Base-by-base conservation (phyloP, 2,797 vertebrate species). In the Scarus forsteni region DNA sequence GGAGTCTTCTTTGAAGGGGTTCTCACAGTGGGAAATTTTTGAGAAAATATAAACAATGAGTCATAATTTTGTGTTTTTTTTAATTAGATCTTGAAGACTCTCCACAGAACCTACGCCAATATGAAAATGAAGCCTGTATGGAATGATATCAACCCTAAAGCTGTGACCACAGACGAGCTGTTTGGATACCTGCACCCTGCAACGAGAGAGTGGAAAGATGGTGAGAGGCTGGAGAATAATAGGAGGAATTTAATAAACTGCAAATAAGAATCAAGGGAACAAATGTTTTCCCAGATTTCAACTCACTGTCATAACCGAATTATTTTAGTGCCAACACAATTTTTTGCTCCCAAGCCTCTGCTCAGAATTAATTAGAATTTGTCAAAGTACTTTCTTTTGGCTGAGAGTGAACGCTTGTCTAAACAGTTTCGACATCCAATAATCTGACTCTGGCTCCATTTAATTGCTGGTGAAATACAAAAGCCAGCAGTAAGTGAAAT, bases 171-270 rank as follows among this genome's bases (percentile, higher is more conserved):
- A 8, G 86, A 92, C 66, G 92, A 96, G 87, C 54, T 94, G 71
- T 94, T 95, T 83, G 92, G 93, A 14, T 96, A 93, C 79, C 88
- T 95, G 85, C 93, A 95, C 80, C 93, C 92, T 60, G 93, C 87
- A 12, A 92, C 93, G 38, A 86, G 94, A 66, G 93, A 96, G 72
- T 91, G 95, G 93, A 94, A 96, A 87, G 92, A 96, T 68, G 95
- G 95, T 96, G 84, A 84, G 85, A 19, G 34, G 15, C 7, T 53
- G n/a, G 11, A 55, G 49, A 27, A 53, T 48, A 68, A 36, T 44
- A 49, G 10, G 8, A 10, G 14, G 6, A 67, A 48, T 74, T 67
- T 46, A 58, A 48, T 53, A 27, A 65, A 14, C 8, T 78, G 42
- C 58, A 53, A 79, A 65, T 34, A 11, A 51, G 53, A 27, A 78